phyloP scores from a whole-genome alignment of 2,888 invertebrate species.

The Zelleria hepariella region DNA sequence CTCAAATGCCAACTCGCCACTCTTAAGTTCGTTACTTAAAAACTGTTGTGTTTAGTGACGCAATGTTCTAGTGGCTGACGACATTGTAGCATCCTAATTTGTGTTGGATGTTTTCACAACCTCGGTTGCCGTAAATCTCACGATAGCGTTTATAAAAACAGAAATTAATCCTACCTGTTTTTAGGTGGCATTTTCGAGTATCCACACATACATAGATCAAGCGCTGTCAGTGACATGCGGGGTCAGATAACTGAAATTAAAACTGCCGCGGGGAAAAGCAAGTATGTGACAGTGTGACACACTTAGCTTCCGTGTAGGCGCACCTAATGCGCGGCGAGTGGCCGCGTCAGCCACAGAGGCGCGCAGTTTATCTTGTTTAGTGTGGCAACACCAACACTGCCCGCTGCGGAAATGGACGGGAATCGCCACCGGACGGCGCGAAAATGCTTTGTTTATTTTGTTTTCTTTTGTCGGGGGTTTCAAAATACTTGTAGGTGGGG shows the following conservation, averaged over 20 bases:
- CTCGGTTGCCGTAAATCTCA: constrained; percentile 13
- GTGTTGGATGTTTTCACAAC: background rate
- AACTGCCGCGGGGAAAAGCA: constrained; percentile 64
- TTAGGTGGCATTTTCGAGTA: constrained; percentile 26
- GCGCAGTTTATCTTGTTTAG: constrained; percentile 63
- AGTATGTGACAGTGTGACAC: constrained; percentile 41
- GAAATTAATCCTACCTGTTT: constrained; percentile 22
- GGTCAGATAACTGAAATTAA: constrained; percentile 65
- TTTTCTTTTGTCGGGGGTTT: background rate
- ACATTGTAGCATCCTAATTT: background rate
- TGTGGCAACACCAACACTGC: constrained; percentile 39
- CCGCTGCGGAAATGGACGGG: constrained; percentile 26
- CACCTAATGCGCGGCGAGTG: constrained; percentile 62
- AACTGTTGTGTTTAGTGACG: constrained; percentile 1
- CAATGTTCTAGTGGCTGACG: background rate
- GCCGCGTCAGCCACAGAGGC: constrained; percentile 60
- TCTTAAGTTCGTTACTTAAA: constrained; percentile 6
- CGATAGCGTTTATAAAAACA: constrained; percentile 16
- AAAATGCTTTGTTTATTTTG: constrained; percentile 26
- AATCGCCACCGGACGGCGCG: constrained; percentile 28
- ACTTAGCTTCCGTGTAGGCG: constrained; percentile 60
- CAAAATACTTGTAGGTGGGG: background rate
- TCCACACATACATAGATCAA: constrained; percentile 52
- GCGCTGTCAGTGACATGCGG: constrained; percentile 40
- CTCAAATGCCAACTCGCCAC: constrained; percentile 7